Base-by-base conservation (phyloP, 2,113 vertebrate species). In the Chrysemys picta region DNA sequence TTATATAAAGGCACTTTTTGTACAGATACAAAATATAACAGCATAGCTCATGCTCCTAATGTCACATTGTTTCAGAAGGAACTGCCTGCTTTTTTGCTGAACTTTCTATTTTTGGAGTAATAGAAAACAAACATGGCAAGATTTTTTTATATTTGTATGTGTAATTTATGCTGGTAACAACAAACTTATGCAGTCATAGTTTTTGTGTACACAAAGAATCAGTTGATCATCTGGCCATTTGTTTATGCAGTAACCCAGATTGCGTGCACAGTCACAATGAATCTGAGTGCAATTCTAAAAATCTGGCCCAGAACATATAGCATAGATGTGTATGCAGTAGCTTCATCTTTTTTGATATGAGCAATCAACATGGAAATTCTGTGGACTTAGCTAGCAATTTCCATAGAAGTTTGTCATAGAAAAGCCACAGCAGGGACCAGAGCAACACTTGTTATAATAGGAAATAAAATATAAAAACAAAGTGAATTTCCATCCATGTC, bases 21-120 rank as follows among this genome's bases (percentile, higher is more conserved):
- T 82, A 2, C 5, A 80, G 54, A n/a, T 62, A 9, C 0, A 52
- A 22, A 82, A 25, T 0, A 0, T 27, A 57, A 54, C 2, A 86
- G 16, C 3, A 7, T 12, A 53, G 31, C 53, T 3, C 16, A 75
- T 35, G 13, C 47, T 85, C 13, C 24, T 88, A 3, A 0, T 45
- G 85, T 83, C 50, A 84, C 1, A 0, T 53, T 72, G 4, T 89
- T 94, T 88, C 45, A 62, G 62, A 35, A 56, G 27, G 8, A 49
- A 38, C 1, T 54, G 2, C 29, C 10, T 83, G n/a, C 27, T 4
- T 8, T 72, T 93, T 27, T 6, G 1, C 54, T 59, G 9, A 76
- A 89, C 8, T 25, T 29, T 5, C 38, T n/a, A 31, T 27, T 76
- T 10, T 53, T 42, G 31, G 2, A 21, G 1, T 29, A 65, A 8